Conservation (phyloP, 30 jellyfish, hydroid and myxozoan genomes). For the Catostylus mosaicus region DNA sequence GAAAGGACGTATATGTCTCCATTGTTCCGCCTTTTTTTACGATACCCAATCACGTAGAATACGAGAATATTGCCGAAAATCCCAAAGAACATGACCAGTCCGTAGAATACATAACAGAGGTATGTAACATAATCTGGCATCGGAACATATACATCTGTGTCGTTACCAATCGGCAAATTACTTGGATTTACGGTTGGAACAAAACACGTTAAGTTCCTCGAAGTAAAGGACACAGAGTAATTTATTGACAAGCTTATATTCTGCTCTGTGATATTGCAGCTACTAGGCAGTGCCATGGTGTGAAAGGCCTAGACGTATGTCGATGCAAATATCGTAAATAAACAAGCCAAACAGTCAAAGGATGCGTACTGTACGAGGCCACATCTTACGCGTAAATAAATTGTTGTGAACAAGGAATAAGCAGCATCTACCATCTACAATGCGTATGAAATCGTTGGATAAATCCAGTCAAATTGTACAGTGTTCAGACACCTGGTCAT, state of each 20-base stretch:
- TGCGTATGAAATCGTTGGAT: too few species aligned
- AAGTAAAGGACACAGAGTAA: neutral
- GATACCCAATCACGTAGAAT: slow-evolving; percentile 52
- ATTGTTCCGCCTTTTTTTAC: slow-evolving; percentile 36
- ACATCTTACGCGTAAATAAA: too few species aligned
- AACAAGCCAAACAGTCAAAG: too few species aligned
- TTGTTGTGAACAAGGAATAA: too few species aligned
- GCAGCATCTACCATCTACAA: too few species aligned
- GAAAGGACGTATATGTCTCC: slow-evolving; percentile 58
- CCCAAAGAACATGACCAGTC: slow-evolving; percentile 35
- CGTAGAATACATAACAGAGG: slow-evolving; percentile 29
- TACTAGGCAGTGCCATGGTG: neutral
- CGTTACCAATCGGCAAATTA: neutral
- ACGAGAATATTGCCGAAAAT: slow-evolving; percentile 59
- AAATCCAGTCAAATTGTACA: too few species aligned
- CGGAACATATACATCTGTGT: neutral
- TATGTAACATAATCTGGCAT: slow-evolving; percentile 1
- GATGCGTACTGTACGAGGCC: too few species aligned
- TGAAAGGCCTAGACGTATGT: too few species aligned
- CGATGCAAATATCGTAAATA: too few species aligned
- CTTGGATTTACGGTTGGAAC: neutral
- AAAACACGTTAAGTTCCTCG: neutral
- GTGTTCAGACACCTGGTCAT: too few species aligned
- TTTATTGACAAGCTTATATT: neutral
- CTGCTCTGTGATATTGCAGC: neutral